Percentiles rank a stretch among this genome's conserved stretches.
Conservation (phyloP, 2,797 vertebrate genomes). For the Alectoris magna region DNA sequence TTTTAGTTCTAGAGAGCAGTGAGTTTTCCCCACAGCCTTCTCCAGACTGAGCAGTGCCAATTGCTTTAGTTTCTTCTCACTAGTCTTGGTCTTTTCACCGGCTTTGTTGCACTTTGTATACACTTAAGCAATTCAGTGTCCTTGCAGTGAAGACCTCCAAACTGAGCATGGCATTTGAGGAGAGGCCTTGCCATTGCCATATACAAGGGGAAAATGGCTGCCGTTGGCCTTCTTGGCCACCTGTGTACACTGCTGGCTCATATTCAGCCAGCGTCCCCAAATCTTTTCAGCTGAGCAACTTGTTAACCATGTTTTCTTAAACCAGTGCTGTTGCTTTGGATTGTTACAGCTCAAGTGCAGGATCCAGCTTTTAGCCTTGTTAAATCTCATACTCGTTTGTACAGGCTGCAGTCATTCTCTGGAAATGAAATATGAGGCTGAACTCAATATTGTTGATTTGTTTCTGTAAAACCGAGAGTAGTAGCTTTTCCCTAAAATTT, state of each 20-base stretch:
- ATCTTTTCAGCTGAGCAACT: neutral
- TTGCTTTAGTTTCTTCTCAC: neutral
- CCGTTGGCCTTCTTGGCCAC: neutral
- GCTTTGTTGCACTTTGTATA: neutral
- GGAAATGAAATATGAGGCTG: accelerated
- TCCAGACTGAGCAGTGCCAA: neutral
- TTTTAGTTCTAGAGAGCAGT: neutral
- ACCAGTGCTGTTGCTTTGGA: too few species aligned
- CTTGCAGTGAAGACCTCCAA: neutral
- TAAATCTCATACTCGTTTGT: neutral
- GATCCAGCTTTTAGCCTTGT: neutral
- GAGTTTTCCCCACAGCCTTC: neutral
- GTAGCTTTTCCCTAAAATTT: neutral
- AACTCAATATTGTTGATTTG: neutral
- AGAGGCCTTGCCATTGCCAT: neutral
- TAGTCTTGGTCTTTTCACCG: neutral
- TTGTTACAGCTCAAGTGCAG: neutral
- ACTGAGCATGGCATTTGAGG: neutral
- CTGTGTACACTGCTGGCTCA: neutral
- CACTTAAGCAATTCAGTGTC: neutral
- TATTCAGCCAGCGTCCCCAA: neutral
- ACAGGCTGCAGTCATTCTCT: neutral
- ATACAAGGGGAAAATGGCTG: neutral
- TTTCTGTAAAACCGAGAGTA: neutral
- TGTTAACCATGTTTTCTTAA: too few species aligned